Base-by-base conservation (phyloP, 2,888 invertebrate genomes). In the Carabus problematicus region DNA sequence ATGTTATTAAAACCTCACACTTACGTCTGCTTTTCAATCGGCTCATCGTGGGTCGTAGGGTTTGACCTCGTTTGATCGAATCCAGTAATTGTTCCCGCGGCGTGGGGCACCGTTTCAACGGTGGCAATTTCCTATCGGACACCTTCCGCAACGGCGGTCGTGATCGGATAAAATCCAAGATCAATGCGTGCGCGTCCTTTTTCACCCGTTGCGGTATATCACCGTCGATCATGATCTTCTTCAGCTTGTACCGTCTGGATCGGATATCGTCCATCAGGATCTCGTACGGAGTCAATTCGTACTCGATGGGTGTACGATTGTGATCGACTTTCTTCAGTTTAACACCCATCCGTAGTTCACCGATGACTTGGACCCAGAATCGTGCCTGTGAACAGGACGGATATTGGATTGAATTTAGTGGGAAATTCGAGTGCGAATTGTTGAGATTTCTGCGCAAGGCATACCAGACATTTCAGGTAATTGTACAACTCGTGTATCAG, bases 231-330 rank as follows among this genome's bases (percentile, higher is more conserved):
- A 88, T 88, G 72, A 89, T 89, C 85, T 96, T 96, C 79, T 93
- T 90, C 75, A 97, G 85, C 78, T 92, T 94, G 84, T 95, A 97
- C 79, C 95, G 87, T 80, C 93, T 89, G 71, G 93, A 90, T 75
- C 96, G 86, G 78, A 98, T 97, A 79, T 98, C 97, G 80, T 97
- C 95, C 93, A 98, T 95, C 68, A 98, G 87, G 78, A 96, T 95
- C 84, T 98, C 97, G 79, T 97, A 97, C 11, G 97, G 97, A 55
- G 97, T 98, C 75, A 97, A 83, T 82, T 96, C 96, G 82, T 91
- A 97, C 82, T 97, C 96, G 71, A 93, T 91, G 8, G 92, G 92
- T 9, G 91, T 88, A 77, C 90, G 85, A 71, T 90, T 88, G 80
- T 86, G 87, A 79, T 90, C 89, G 39, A 93, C 90, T 82, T 97